A percentile compares a stretch with the other conserved stretches of the same genome.
These are phyloP conservation scores for Callyntrura sp. DNA, from an alignment of 2,888 invertebrate species.

Conservation along the genomic window DNA sequence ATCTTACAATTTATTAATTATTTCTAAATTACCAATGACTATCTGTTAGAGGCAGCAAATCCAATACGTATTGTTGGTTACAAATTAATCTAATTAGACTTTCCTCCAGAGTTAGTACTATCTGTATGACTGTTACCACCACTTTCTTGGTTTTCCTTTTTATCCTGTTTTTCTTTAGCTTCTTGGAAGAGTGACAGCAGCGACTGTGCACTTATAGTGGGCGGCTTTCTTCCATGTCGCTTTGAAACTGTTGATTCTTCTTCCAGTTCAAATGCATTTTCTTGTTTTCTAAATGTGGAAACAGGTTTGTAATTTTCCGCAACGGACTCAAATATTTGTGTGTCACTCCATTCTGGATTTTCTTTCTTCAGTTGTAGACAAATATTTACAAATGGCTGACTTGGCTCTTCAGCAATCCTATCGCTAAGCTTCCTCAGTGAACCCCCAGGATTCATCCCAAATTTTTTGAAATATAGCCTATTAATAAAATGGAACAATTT, in stretches of 20 bases:
- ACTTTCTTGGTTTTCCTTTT: slow-evolving; percentile 8
- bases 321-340: slow-evolving; percentile 87
- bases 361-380: slow-evolving; percentile 88
- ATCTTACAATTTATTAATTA: too few relatives aligned
- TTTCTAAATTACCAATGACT: too few relatives aligned
- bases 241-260: slow-evolving; percentile 13
- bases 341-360: slow-evolving; percentile 87
- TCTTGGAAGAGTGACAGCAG: slow-evolving; percentile 78
- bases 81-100: too few relatives aligned
- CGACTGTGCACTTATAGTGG: slow-evolving; percentile 77
- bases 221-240: slow-evolving; percentile 54
- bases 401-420: slow-evolving; percentile 70
- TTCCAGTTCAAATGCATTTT: background rate
- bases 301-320: slow-evolving; percentile 54
- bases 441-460: slow-evolving; percentile 80
- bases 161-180: slow-evolving; percentile 67
- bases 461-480: slow-evolving; percentile 85
- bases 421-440: slow-evolving; percentile 71
- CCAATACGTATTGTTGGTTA: too few relatives aligned
- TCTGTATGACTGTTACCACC: background rate
- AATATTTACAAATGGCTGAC: slow-evolving; percentile 87
- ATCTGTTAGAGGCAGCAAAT: too few relatives aligned
- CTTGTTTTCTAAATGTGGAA: background rate
- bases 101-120: too few relatives aligned
- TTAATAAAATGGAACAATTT: slow-evolving; percentile 79